Evolutionary conservation across 2,797 vertebrate species (phyloP).

Genomic region (Schizopygopsis pylzovi): DNA sequence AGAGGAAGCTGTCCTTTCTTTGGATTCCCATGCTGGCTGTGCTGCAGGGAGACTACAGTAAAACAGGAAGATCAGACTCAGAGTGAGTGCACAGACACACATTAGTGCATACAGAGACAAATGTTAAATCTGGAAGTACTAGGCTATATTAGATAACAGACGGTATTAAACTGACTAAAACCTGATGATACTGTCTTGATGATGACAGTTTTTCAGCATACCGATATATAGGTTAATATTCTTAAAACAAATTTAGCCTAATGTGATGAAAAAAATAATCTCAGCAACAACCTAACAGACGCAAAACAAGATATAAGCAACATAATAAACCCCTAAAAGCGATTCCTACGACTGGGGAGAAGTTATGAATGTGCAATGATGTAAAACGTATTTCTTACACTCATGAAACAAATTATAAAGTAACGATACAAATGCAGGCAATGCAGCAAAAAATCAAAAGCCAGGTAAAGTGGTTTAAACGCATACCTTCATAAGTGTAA

Average conservation of each 20-base stretch:
- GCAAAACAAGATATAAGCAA: neutral
- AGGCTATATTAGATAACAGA: neutral
- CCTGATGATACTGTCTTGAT: neutral
- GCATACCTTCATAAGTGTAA: slow-evolving; percentile 53
- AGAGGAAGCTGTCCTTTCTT: slow-evolving; percentile 82
- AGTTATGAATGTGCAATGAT: neutral
- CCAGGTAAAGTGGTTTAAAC: neutral
- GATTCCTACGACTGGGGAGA: neutral
- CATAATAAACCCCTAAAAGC: neutral
- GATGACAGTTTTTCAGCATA: neutral
- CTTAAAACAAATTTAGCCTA: neutral
- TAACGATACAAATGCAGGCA: neutral
- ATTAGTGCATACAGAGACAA: slow-evolving; percentile 12
- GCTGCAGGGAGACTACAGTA: slow-evolving; percentile 61
- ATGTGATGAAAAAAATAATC: neutral
- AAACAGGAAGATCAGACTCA: slow-evolving; percentile 66
- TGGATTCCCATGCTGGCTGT: slow-evolving; percentile 71
- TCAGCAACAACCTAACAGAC: neutral
- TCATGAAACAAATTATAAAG: neutral
- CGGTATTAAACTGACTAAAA: neutral
- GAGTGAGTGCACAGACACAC: slow-evolving; percentile 3
- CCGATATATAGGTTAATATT: neutral
- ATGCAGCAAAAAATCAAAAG: neutral
- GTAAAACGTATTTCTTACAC: neutral
- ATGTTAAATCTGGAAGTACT: neutral